A percentile compares a stretch with the other conserved stretches of the same genome.
Conservation (phyloP, 1,140 invertebrate genomes). For the Rhynchophorus ferrugineus region DNA sequence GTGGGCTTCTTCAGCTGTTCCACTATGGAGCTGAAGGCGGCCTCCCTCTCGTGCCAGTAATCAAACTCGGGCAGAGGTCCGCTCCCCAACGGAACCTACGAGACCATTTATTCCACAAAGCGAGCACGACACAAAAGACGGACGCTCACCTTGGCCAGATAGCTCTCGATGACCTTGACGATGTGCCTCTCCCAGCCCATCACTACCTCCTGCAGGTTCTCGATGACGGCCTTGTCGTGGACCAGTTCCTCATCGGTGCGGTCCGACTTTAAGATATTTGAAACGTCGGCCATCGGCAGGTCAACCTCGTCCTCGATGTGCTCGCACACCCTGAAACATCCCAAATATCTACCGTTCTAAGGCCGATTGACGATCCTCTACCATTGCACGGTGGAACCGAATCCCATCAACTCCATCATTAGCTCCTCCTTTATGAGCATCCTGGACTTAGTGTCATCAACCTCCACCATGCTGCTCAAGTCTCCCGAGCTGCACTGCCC, state of each 20-base stretch:
- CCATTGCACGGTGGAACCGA: conserved; percentile 17
- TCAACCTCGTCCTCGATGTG: conserved; percentile 60
- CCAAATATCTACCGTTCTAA: too few relatives aligned
- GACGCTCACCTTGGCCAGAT: conserved; percentile 54
- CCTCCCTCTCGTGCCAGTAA: conserved; percentile 73
- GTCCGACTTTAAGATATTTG: conserved; percentile 46
- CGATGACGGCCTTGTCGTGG: conserved; percentile 45
- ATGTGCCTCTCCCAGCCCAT: conserved; percentile 59
- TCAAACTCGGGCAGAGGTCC: conserved; percentile 75
- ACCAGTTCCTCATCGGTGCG: conserved; percentile 42
- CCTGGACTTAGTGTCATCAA: conserved; percentile 11
- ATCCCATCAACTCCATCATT: conserved; percentile 21
- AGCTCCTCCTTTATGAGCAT: conserved; percentile 29
- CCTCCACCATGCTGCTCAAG: neutral
- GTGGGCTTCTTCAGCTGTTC: conserved; percentile 71
- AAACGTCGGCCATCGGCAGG: conserved; percentile 47
- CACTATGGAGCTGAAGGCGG: conserved; percentile 63
- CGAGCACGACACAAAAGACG: too few relatives aligned
- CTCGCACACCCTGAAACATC: conserved; percentile 51
- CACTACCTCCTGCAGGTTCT: conserved; percentile 55
- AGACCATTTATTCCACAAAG: too few relatives aligned
- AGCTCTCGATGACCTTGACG: conserved; percentile 45
- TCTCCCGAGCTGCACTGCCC: too few relatives aligned
- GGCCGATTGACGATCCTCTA: too few relatives aligned
- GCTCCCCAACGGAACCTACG: conserved; percentile 50